Evolutionary conservation across 2,888 invertebrate genomes (phyloP).

Genomic region (Himalopsyche anomala): DNA sequence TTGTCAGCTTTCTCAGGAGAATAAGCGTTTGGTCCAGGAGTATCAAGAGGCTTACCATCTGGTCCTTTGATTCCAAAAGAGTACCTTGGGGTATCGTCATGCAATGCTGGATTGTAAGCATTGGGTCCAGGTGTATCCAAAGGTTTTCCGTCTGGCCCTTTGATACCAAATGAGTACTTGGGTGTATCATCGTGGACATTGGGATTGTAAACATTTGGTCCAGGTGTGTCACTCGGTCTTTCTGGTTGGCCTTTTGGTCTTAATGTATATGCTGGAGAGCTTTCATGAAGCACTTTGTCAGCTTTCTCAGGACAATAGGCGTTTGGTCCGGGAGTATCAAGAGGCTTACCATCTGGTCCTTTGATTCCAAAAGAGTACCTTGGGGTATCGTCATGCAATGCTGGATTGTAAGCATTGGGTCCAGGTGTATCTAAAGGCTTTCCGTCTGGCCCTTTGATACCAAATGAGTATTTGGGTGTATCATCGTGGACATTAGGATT

Average conservation of each 20-base stretch:
- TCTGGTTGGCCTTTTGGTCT: conserved; percentile 72
- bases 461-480: conserved; percentile 80
- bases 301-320: conserved; percentile 77
- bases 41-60: conserved; percentile 77
- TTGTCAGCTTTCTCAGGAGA: conserved; percentile 71
- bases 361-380: conserved; percentile 85
- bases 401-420: conserved; percentile 77
- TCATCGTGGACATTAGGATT: conserved; percentile 76
- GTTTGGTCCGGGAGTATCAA: conserved; percentile 80
- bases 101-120: conserved; percentile 75
- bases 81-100: conserved; percentile 81
- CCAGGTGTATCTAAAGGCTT: conserved; percentile 83
- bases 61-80: conserved; percentile 84
- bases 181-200: conserved; percentile 77
- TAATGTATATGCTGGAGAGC: conserved; percentile 76
- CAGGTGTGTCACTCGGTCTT: conserved; percentile 72
- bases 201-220: conserved; percentile 79
- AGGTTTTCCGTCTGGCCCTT: conserved; percentile 75
- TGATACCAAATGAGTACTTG: conserved; percentile 80
- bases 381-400: conserved; percentile 78
- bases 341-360: conserved; percentile 78
- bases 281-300: conserved; percentile 77
- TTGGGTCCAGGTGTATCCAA: conserved; percentile 81
- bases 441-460: conserved; percentile 76
- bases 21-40: conserved; percentile 80